A percentile compares a stretch with the other conserved stretches of the same genome.
These are phyloP conservation scores for Drosophila novamexicana DNA, from an alignment of 1,140 invertebrate species.

Conservation along the genomic window DNA sequence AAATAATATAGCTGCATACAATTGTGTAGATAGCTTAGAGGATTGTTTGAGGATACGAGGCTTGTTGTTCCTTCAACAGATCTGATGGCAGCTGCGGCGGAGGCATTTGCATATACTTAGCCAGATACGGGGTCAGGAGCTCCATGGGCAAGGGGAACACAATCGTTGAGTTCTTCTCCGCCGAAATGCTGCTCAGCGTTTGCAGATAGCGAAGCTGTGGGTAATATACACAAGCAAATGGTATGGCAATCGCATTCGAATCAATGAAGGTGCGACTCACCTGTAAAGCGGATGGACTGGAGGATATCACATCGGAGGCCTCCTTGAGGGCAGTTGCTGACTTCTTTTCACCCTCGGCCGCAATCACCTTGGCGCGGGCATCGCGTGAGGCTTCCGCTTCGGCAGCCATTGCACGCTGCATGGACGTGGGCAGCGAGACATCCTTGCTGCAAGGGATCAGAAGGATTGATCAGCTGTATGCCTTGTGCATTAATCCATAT, in stretches of 20 bases:
- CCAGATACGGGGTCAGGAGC: conserved; percentile 85
- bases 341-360: conserved; percentile 93
- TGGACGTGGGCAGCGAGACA: conserved; percentile 91
- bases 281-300: conserved; percentile 91
- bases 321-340: conserved; percentile 94
- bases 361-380: conserved; percentile 91
- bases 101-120: conserved; percentile 53
- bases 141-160: conserved; percentile 96
- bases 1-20: not conserved
- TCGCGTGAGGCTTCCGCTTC: conserved; percentile 92
- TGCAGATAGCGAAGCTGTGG: conserved; percentile 81
- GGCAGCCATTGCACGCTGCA: conserved; percentile 94
- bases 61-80: not conserved
- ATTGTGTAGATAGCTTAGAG: not conserved
- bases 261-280: conserved; percentile 21
- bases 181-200: conserved; percentile 94
- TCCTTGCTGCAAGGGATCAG: conserved; percentile 89
- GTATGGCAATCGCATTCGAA: not conserved
- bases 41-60: conserved; percentile 10
- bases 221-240: not conserved
- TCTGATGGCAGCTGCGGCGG: conserved; percentile 12
- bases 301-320: conserved; percentile 95
- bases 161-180: conserved; percentile 96
- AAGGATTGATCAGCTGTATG: conserved; percentile 58
- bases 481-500: conserved; percentile 7